A percentile compares a stretch with the other conserved stretches of the same genome.
Conservation (phyloP, 1,140 invertebrate species). For the Amyelois transitella region DNA sequence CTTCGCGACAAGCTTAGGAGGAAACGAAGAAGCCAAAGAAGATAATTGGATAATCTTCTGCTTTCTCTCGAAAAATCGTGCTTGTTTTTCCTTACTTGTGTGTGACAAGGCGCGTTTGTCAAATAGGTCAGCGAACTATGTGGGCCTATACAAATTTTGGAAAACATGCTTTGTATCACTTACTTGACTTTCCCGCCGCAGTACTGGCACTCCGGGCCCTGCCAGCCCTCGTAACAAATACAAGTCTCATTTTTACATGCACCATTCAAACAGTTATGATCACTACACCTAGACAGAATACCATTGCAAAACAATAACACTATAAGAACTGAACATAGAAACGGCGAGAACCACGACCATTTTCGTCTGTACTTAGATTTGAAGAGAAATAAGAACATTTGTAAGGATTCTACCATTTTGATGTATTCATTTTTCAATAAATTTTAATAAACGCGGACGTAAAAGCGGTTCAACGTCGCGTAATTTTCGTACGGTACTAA, state of each 20-base stretch:
- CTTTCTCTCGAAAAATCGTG: slow-evolving; percentile 56
- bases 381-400: slow-evolving; percentile 90
- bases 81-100: slow-evolving; percentile 15
- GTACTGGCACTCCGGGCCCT: slow-evolving; percentile 89
- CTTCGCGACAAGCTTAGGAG: slow-evolving; percentile 38
- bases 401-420: slow-evolving; percentile 85
- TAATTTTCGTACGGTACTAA: slow-evolving; percentile 69
- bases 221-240: slow-evolving; percentile 92
- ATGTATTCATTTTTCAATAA: slow-evolving; percentile 71
- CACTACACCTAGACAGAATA: slow-evolving; percentile 72
- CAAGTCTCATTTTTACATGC: slow-evolving; percentile 89
- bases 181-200: slow-evolving; percentile 95
- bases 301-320: slow-evolving; percentile 73
- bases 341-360: slow-evolving; percentile 73
- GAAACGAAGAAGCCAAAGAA: slow-evolving; percentile 62
- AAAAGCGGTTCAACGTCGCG: slow-evolving; percentile 61
- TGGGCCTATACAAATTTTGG: slow-evolving; percentile 13
- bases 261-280: slow-evolving; percentile 67
- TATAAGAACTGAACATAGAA: slow-evolving; percentile 72
- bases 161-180: slow-evolving; percentile 43
- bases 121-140: slow-evolving; percentile 66
- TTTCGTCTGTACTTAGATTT: slow-evolving; percentile 88
- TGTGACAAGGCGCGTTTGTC: slow-evolving; percentile 38
- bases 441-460: slow-evolving; percentile 64
- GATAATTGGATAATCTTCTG: slow-evolving; percentile 67